Evolutionary conservation across 2,888 invertebrate genomes (phyloP), one percentile per base, ranked within the genome.

Genomic region (Trissoscelio sp.): DNA sequence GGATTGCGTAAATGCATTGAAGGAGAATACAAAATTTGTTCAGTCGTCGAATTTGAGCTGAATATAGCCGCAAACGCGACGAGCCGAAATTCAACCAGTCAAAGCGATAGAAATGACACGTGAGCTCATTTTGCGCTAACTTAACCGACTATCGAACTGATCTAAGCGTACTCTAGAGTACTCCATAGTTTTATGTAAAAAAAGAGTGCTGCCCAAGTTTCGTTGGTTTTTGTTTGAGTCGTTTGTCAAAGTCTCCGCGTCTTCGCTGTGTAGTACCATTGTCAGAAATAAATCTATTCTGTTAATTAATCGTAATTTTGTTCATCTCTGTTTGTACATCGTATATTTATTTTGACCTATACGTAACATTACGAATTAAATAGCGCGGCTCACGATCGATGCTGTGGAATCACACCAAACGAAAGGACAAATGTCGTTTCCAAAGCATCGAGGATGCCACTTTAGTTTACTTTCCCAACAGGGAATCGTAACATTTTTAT

Each of bases 261-360:
- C 62, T 57, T 70, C 55, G 72, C 48, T 83, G 67, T 77, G 62
- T 77, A 78, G 74, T 79, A 78, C 70, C 84, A 79, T 81, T 77
- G 31, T 53, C 77, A 75, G 62, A 84, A 84, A 86, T 83, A 83
- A 85, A 84, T 83, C 81, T 85, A 84, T 83, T 51, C 7, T 57
- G 44, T 86, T 85, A 87, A 83, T 86, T 86, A 86, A 88, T 86
- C 86, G 86, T 86, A 48, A 34, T 55, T 31, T 87, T 82, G 83
- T 83, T 51, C 3, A 55, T 37, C 11, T 79, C 82, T 80, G 83
- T 83, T 84, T 67, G 37, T 28, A 55, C 28, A 69, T 22, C 34
- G 37, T 39, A 31, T 28, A 24, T 53, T 58, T 44, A 37, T n/a
- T 16, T 22, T 66, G 16, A 20, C 12, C 22, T 60, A 12, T 37